phyloP scores from a whole-genome alignment of 2,888 invertebrate species.

The Amorpha juglandis region DNA sequence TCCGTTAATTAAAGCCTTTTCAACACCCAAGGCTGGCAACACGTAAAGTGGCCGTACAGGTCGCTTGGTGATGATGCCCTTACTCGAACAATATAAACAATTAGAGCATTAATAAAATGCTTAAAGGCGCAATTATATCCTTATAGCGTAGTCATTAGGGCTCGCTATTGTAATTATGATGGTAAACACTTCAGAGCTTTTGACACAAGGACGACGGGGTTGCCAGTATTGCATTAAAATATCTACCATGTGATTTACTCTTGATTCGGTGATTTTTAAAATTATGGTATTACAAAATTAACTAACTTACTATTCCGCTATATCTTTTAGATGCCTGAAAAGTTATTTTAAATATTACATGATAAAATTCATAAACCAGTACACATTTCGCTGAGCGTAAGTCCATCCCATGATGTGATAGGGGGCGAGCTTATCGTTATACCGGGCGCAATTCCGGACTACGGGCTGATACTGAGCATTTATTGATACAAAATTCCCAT shows the following conservation, averaged over 20 bases:
- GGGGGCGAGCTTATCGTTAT: too few relatives aligned
- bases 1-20: slow-evolving; percentile 4
- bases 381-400: too few relatives aligned
- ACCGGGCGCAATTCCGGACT: too few relatives aligned
- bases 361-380: too few relatives aligned
- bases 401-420: too few relatives aligned
- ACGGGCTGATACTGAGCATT: too few relatives aligned
- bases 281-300: background rate
- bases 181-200: slow-evolving; percentile 22
- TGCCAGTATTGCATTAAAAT: slow-evolving; percentile 1
- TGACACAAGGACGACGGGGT: slow-evolving; percentile 25
- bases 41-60: slow-evolving; percentile 10
- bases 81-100: slow-evolving; percentile 51
- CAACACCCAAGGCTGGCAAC: slow-evolving; percentile 14
- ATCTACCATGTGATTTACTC: background rate
- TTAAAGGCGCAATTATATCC: slow-evolving; percentile 51
- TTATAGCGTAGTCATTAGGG: slow-evolving; percentile 58
- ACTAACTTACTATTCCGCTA: background rate
- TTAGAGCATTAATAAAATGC: slow-evolving; percentile 56
- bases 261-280: background rate
- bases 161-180: slow-evolving; percentile 41
- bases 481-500: too few relatives aligned
- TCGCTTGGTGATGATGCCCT: slow-evolving; percentile 44
- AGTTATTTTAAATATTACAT: too few relatives aligned
- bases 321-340: too few relatives aligned